Evolutionary conservation across 2,888 invertebrate genomes (phyloP).

Genomic region (Microdon myrmicae): DNA sequence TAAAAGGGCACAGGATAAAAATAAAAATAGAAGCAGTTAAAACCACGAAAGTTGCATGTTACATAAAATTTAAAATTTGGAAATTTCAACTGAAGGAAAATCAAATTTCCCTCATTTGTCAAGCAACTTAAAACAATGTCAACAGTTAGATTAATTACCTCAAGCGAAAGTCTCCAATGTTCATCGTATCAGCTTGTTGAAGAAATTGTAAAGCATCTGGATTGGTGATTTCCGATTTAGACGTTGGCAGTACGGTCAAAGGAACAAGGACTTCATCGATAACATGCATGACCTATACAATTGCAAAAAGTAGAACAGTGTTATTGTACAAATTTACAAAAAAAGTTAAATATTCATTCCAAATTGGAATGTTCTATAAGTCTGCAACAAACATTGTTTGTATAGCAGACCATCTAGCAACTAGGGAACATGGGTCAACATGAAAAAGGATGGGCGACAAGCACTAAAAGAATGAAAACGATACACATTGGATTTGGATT

Average conservation of each 20-base stretch:
- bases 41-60: background rate
- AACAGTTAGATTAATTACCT: conserved; percentile 69
- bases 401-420: no score
- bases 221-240: conserved; percentile 76
- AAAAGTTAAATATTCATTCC: no score
- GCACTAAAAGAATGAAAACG: no score
- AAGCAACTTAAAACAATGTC: background rate
- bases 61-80: background rate
- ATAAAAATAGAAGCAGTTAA: background rate
- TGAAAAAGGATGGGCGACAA: no score
- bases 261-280: conserved; percentile 89
- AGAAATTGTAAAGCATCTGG: conserved; percentile 85
- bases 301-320: conserved; percentile 4
- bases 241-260: conserved; percentile 73
- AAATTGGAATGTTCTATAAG: no score
- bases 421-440: no score
- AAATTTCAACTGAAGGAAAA: background rate
- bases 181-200: conserved; percentile 79
- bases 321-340: no score
- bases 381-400: no score
- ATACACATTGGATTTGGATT: no score
- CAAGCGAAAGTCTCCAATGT: conserved; percentile 77
- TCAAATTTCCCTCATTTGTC: background rate
- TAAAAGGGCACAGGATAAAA: background rate
- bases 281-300: conserved; percentile 80